Evolutionary conservation across 64 coral and sea anemone species (phyloP), one percentile per base, ranked within the genome.

Genomic region (Porites lutea): DNA sequence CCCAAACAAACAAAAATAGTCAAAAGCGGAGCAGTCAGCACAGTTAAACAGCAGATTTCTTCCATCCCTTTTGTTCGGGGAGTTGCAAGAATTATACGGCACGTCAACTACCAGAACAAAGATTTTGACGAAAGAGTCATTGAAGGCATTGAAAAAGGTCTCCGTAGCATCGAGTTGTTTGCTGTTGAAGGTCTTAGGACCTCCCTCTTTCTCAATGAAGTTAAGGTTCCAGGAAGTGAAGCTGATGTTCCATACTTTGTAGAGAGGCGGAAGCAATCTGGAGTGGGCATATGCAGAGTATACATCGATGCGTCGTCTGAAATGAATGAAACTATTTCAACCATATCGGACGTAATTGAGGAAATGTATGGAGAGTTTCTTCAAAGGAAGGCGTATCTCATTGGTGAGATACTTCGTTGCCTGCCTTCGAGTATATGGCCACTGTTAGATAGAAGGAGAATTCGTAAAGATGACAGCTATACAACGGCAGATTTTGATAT

Each of bases 211-310:
- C 75, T 84, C 61, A 51, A 89, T 22, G 94, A 64, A 6, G 27
- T 8, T 11, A 7, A 20, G 18, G 85, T 96, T 65, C 72, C 79
- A 59, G 90, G 21, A 5, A 96, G 90, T 92, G 62, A 86, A 52
- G 20, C 12, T 18, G 62, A 96, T 22, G 72, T 88, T 1, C 3
- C 70, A 48, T 96, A 91, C 60, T 96, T 96, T 20, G 79, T 65
- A 77, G 94, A 96, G 72, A 82, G 86, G 47, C 22, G 48, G 2
- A n/a, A 89, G 69, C 45, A 68, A 52, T 72, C 21, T 58, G 80
- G 43, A 2, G 48, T 12, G 44, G 50, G 88, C 6, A 67, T 83
- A 16, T 92, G 89, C 85, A 85, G 65, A 3, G 81, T 96, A 5
- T 96, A 96, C 62, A 54, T 75, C 6, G 50, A 75, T 50, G 44